Conservation (phyloP, 2,888 invertebrate species). For the Polydrusus tereticollis region DNA sequence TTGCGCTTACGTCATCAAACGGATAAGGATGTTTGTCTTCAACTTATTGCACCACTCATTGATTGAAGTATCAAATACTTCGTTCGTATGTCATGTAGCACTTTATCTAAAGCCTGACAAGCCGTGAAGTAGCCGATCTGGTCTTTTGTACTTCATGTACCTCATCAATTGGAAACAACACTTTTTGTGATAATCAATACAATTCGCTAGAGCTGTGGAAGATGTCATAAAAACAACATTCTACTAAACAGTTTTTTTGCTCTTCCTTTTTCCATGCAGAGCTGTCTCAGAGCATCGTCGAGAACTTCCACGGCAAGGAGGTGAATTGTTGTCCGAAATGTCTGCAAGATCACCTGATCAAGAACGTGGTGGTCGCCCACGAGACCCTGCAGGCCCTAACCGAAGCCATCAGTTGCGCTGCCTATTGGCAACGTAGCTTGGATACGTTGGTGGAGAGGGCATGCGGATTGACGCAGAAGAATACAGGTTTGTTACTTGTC, state of each 20-base stretch:
- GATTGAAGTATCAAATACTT: too few species aligned
- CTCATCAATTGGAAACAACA: too few species aligned
- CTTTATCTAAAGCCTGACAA: too few species aligned
- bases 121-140: too few species aligned
- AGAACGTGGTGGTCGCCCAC: constrained; percentile 60
- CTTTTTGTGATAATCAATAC: too few species aligned
- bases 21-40: too few species aligned
- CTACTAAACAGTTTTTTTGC: not conserved
- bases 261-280: constrained; percentile 46
- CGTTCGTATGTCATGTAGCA: too few species aligned
- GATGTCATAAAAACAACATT: not conserved
- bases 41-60: too few species aligned
- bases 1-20: not conserved
- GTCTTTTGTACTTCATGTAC: too few species aligned
- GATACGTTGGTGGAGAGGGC: constrained; percentile 60
- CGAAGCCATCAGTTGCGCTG: constrained; percentile 62
- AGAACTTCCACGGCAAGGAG: constrained; percentile 59
- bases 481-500: constrained; percentile 11
- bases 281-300: constrained; percentile 60
- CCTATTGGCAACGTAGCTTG: constrained; percentile 62
- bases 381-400: constrained; percentile 61
- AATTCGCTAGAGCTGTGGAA: too few species aligned
- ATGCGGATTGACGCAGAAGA: constrained; percentile 51
- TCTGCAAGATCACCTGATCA: constrained; percentile 62
- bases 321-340: constrained; percentile 63